Evolutionary conservation across 2,113 vertebrate genomes (phyloP).

Genomic region (Sula dactylatra): DNA sequence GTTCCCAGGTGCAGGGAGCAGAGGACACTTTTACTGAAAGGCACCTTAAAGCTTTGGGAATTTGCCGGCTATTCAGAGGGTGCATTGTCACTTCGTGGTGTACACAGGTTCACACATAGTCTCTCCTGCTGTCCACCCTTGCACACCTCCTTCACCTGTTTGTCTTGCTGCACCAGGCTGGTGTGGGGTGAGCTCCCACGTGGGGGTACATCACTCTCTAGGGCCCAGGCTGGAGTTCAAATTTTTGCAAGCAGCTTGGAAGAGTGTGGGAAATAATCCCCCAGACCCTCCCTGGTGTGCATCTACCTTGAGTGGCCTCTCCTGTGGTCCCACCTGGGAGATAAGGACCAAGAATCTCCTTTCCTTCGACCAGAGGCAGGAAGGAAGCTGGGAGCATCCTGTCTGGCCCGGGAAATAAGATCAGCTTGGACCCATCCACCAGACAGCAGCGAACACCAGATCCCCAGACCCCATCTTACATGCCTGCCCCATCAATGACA

Average conservation of each 20-base stretch:
- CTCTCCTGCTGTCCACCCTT: not conserved
- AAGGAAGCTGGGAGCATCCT: not conserved
- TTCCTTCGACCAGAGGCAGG: not conserved
- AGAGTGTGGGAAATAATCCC: not conserved
- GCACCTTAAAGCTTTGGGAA: not conserved
- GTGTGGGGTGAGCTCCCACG: not conserved
- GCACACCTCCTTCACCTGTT: not conserved
- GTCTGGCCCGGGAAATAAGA: not conserved
- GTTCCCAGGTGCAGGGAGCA: not conserved
- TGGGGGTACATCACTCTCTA: accelerated
- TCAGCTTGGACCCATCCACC: not conserved
- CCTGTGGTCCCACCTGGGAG: not conserved
- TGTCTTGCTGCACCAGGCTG: accelerated
- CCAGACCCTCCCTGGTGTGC: not conserved
- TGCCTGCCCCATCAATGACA: not conserved
- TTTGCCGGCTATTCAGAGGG: not conserved
- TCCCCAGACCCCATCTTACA: not conserved
- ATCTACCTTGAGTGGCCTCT: not conserved
- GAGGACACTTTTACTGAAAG: too few relatives aligned
- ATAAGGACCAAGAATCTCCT: not conserved
- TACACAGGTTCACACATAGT: not conserved
- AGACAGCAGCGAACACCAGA: not conserved
- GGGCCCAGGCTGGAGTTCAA: not conserved
- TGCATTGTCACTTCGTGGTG: accelerated
- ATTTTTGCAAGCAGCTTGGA: not conserved